Base-by-base conservation (phyloP, 2,888 invertebrate species). In the Sphaerophoria taeniata region DNA sequence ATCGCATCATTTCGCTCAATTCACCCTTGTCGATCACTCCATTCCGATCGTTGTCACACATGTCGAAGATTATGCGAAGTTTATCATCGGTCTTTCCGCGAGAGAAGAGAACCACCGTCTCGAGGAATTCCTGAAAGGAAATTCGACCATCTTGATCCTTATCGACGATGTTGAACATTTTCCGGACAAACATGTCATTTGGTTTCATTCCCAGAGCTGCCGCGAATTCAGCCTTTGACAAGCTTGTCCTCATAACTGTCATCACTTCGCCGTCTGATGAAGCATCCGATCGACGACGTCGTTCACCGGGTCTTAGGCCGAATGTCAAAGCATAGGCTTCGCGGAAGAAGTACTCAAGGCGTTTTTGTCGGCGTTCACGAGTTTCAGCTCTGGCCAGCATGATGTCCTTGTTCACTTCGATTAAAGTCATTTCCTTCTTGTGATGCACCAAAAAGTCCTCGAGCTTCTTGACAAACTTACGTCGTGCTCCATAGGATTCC, bases 131-230 rank as follows among this genome's bases (percentile, higher is more conserved):
- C 94, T 97, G 97, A 91, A 99, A 99, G 4, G 97, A 98, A 88
- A 99, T 98, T 82, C 97, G 93, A 2, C 98, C 98, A 91, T 98
- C 98, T 79, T 97, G 94, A 90, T 98, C 98, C 90, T 98, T 98
- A 91, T 98, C 98, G 0, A 98, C 98, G 89, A 98, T 98, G 89
- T 98, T 98, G 91, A 99, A 99, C 98, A 99, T 98, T 92, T 98
- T 97, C 89, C 97, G 95, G 0, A 99, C 98, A 90, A 99, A 99
- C 71, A 98, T 96, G 31, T 98, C 98, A 89, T 98, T 97, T 0
- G 97, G 93, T 90, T 96, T 96, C 99, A 99, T 99, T 49, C 98
- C 99, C 4, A 99, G 93, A 0, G 98, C 98, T 70, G 97, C 97
- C 0, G 98, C 98, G 89, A 99, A 98, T 92, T 99, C 98, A 63